Evolutionary conservation across 2,113 vertebrate species (phyloP).

Genomic region (Meles meles): DNA sequence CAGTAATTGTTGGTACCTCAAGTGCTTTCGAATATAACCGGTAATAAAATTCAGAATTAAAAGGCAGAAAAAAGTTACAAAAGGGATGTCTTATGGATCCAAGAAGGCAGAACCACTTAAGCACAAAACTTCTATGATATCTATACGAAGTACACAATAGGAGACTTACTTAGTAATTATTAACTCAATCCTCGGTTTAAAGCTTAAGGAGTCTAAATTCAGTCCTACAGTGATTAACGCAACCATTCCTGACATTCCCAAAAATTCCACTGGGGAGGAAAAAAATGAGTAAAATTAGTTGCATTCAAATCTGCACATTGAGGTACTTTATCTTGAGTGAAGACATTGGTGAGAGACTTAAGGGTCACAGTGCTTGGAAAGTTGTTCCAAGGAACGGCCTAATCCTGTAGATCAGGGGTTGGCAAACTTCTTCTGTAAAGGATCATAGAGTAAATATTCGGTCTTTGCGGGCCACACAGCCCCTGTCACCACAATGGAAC

Average conservation of each 20-base stretch:
- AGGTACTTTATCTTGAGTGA: not conserved
- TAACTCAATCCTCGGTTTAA: constrained; percentile 57
- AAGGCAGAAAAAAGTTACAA: not conserved
- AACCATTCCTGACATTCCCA: constrained; percentile 66
- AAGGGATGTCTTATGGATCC: not conserved
- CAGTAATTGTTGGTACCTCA: not conserved
- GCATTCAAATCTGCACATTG: not conserved
- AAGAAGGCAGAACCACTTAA: not conserved
- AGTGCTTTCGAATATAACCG: not conserved
- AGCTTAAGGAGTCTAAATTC: constrained; percentile 74
- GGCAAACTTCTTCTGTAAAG: not conserved
- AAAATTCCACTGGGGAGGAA: constrained; percentile 62
- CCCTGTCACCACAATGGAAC: not conserved
- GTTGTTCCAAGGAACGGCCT: not conserved
- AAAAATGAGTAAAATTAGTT: constrained; percentile 24
- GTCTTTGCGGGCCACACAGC: not conserved
- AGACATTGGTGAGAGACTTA: not conserved
- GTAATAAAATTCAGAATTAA: not conserved
- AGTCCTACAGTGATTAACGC: constrained; percentile 56
- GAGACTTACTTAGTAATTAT: constrained; percentile 69
- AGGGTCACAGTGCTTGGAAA: not conserved
- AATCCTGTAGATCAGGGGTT: not conserved
- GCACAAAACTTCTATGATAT: not conserved
- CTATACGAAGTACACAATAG: not conserved
- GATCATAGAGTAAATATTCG: not conserved